Evolutionary conservation across 2,888 invertebrate genomes (phyloP), one percentile per base, ranked within the genome.

Genomic region (Chrysotoxum bicinctum): DNA sequence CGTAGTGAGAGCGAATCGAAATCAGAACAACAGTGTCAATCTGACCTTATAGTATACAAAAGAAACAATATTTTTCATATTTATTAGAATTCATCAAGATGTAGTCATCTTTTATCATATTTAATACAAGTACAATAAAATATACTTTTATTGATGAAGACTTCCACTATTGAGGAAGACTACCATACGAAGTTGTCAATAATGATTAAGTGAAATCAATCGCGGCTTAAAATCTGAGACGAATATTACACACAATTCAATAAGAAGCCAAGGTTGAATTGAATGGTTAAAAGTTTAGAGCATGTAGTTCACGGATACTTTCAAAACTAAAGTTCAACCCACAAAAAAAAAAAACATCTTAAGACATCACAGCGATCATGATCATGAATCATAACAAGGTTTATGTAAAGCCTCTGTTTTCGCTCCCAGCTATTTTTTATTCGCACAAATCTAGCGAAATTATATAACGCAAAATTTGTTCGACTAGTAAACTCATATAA

Each of bases 251-350:
- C 6, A 56, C 30, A 26, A 12, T 40, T 14, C n/a, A 19, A 45
- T 52, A 35, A 48, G 58, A 50, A 19, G 43, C 10, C 64, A 66
- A 62, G 52, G 52, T 43, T 52, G n/a, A n/a, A 52, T 43, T 26
- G 4, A 26, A 60, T n/a, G n/a, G 26, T 12, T 37, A 37, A 50
- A 68, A 21, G 9, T 4, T 1, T 30, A 54, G 16, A 54, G 16
- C 19, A 56, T 16, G 19, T 35, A 58, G 3, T 58, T 37, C 35
- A 58, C 5, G 3, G 54, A 12, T 72, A 73, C 58, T 73, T 80
- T 74, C 74, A 70, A 32, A 30, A 64, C 37, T 48, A n/a, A 37
- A 54, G 10, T 43, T 32, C 54, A 37, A 58, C 56, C 70, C 21
- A 58, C 48, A 19, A 3, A 64, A 23, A 35, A 48, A 32, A 19